Evolutionary conservation across 2,888 invertebrate genomes (phyloP), one percentile per base, ranked within the genome.

Genomic region (Danaus chrysippus): DNA sequence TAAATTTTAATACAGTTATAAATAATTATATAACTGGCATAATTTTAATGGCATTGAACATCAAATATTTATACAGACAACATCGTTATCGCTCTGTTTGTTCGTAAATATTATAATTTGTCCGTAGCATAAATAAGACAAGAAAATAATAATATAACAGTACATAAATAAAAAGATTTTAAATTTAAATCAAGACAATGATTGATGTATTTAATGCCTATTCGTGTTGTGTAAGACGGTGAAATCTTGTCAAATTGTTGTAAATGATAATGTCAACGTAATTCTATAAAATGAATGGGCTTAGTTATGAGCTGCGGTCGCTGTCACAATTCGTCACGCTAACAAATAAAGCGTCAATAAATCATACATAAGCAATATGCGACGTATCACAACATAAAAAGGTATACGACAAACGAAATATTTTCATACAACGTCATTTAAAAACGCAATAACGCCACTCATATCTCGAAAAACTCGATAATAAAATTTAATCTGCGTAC

Each of bases 271-370:
- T 46, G 15, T 15, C 46, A 13, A 46, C n/a, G 17, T 49, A 49
- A 49, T 49, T 17, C 49, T 52, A 10, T 49, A 49, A 23, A 55
- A 56, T 42, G 55, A 58, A 52, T 58, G 41, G 52, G 34, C 19
- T 15, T 42, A 13, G 42, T 61, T 49, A 57, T 52, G 54, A 56
- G 42, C 55, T 17, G 54, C 52, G 55, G 15, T 15, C 34, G 44
- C 44, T 42, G 55, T 58, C 58, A 56, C 17, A 58, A 44, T 44
- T 61, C 52, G 54, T 55, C 56, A 46, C 53, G 56, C 58, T 65
- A 65, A 65, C 58, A 63, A 59, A 53, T 65, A 65, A 65, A 58
- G 63, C 54, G 52, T 49, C 54, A 43, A 63, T 65, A 63, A 65
- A 63, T 65, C 63, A 65, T 42, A 43, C 52, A 58, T 65, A 42